Conservation (phyloP, 2,888 invertebrate species). For the Mechanitis mazaeus region DNA sequence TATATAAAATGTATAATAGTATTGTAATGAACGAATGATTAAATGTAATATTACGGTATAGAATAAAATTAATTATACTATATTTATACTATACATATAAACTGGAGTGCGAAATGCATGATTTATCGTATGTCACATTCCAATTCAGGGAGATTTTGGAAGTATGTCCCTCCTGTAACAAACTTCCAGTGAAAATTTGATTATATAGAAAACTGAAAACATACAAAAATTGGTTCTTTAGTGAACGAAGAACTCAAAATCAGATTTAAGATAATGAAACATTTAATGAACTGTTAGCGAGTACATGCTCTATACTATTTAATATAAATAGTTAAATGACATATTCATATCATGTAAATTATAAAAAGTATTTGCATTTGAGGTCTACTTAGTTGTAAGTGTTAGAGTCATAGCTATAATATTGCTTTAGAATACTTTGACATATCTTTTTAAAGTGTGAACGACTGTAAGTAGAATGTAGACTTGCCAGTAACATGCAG, state of each 20-base stretch:
- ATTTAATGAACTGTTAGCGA: neutral
- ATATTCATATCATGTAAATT: constrained; percentile 77
- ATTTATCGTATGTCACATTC: constrained; percentile 70
- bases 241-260: neutral
- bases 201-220: neutral
- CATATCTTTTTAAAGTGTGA: constrained; percentile 72
- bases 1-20: constrained; percentile 73
- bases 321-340: constrained; percentile 72
- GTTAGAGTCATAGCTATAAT: constrained; percentile 74
- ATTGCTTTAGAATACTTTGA: constrained; percentile 76
- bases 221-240: neutral
- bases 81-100: constrained; percentile 43
- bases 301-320: constrained; percentile 53
- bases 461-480: constrained; percentile 45
- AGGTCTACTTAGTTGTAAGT: constrained; percentile 75
- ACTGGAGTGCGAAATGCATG: constrained; percentile 71
- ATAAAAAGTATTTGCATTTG: constrained; percentile 75
- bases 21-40: constrained; percentile 55
- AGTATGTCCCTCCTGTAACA: constrained; percentile 27
- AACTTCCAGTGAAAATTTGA: neutral
- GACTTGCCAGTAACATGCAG: constrained; percentile 49
- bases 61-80: constrained; percentile 35
- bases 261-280: neutral
- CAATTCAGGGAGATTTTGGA: constrained; percentile 46
- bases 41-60: constrained; percentile 47